Evolutionary conservation across 2,113 vertebrate species (phyloP), one percentile per base, ranked within the genome.

Genomic region (Rostratula benghalensis): DNA sequence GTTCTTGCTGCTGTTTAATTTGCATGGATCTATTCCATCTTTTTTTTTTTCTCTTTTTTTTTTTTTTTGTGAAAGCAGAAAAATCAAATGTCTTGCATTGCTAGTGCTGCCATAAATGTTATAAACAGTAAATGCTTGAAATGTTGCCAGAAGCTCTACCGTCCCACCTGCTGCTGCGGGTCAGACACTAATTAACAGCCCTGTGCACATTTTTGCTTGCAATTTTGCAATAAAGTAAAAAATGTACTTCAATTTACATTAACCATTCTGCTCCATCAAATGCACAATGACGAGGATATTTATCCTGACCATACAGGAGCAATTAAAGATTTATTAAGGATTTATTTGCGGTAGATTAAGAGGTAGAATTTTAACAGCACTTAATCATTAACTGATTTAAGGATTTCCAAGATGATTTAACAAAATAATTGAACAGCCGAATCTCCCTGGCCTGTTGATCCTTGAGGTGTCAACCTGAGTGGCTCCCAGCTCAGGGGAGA

Each of bases 81-180:
- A 94, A 97, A 97, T 87, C 90, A 92, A 93, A 85, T 45, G 27
- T 71, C 50, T 94, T 81, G 28, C 90, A 83, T 78, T 46, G 92
- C 86, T 79, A 76, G 74, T 25, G 48, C 86, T 92, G 96, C 88
- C 79, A 53, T 35, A 65, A 70, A 80, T 35, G 41, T 43, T 59
- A 43, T 23, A 88, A 65, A 23, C 83, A 79, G 87, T 11, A 7
- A 79, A 31, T 61, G 69, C 87, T 81, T 84, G 94, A 97, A 95
- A 91, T 6, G 31, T 11, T 89, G 89, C 89, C 94, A 88, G 71
- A 31, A 90, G 76, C 80, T 83, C 50, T 54, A 4, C 71, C 77
- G 67, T 88, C 86, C 73, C 87, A 95, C 91, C 75, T 92, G 86
- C 80, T 83, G 22, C 86, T 78, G 86, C 3, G 1, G 70, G 59